Evolutionary conservation across 1,140 invertebrate species (phyloP).

Genomic region (Listronotus bonariensis): DNA sequence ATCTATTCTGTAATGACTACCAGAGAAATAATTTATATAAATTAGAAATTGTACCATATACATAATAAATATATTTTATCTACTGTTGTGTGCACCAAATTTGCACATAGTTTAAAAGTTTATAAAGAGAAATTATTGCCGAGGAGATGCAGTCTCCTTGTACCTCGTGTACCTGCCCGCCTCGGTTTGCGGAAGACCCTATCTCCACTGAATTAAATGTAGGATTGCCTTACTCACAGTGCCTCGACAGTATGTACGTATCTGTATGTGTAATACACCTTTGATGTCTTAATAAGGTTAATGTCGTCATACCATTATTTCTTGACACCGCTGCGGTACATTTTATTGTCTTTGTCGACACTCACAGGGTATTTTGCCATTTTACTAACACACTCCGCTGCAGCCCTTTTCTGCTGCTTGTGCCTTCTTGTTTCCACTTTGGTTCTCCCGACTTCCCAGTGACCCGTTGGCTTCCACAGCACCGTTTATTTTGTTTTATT

Average conservation of each 20-base stretch:
- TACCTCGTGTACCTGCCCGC: constrained; percentile 43
- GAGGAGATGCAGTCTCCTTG: constrained; percentile 20
- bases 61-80: constrained; percentile 56
- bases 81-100: constrained; percentile 57
- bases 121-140: constrained; percentile 6
- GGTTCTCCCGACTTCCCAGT: constrained; percentile 19
- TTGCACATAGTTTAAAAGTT: constrained; percentile 55
- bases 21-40: constrained; percentile 52
- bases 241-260: constrained; percentile 58
- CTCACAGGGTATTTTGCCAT: constrained; percentile 53
- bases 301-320: constrained; percentile 37
- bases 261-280: constrained; percentile 53
- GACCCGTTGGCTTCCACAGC: constrained; percentile 20
- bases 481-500: constrained; percentile 4
- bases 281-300: constrained; percentile 39
- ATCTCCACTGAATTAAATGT: constrained; percentile 56
- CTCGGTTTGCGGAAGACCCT: constrained; percentile 49
- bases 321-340: constrained; percentile 41
- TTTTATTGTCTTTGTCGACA: constrained; percentile 42
- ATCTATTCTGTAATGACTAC: constrained; percentile 53
- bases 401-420: constrained; percentile 48
- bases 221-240: constrained; percentile 58
- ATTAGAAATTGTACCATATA: constrained; percentile 50
- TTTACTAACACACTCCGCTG: constrained; percentile 39
- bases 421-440: constrained; percentile 47